Evolutionary conservation across 2,113 vertebrate species (phyloP).

Genomic region (Laticauda laticaudata): DNA sequence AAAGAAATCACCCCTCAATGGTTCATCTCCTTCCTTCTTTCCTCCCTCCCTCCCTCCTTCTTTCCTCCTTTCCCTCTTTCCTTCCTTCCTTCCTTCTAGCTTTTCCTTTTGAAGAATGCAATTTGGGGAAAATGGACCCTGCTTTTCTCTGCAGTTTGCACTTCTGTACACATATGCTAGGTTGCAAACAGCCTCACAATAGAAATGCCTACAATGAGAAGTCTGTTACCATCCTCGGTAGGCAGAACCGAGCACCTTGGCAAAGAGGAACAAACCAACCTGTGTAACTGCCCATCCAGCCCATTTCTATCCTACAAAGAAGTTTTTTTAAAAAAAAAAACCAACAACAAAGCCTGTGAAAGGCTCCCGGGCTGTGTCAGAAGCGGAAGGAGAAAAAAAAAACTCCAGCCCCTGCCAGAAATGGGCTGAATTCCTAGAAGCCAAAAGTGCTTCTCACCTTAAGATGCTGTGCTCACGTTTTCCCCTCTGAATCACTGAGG

Average conservation of each 20-base stretch:
- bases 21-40: background rate
- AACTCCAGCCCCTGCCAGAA: background rate
- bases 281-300: background rate
- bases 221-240: background rate
- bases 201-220: background rate
- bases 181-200: background rate
- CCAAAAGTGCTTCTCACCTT: background rate
- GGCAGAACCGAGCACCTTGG: background rate
- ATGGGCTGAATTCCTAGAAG: background rate
- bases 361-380: background rate
- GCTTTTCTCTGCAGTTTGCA: background rate
- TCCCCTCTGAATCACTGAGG: background rate
- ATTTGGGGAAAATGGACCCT: background rate
- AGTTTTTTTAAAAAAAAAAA: background rate
- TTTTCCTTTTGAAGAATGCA: background rate
- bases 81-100: too few species aligned
- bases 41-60: too few species aligned
- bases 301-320: background rate
- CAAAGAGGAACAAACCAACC: background rate
- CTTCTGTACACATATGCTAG: background rate
- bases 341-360: fast-evolving
- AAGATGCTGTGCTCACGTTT: background rate
- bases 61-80: too few species aligned
- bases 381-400: fast-evolving
- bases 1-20: background rate